These are phyloP conservation scores for Drosophila jambulina DNA, from an alignment of 1,140 invertebrate genomes.

Conservation along the genomic window DNA sequence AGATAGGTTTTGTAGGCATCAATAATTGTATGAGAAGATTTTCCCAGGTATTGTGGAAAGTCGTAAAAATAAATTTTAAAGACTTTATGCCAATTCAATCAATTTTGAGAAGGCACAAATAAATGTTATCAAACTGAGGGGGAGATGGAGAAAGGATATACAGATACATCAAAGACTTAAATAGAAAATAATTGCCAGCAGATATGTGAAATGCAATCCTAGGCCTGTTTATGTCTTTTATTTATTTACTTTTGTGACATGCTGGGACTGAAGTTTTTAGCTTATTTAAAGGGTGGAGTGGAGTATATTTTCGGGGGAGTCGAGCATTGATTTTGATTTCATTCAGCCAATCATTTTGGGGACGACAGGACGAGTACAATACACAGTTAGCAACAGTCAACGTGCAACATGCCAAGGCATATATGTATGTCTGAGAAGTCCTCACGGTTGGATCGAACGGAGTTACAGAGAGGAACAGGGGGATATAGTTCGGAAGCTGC, in stretches of 20 bases:
- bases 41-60: not conserved
- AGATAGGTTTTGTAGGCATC: not conserved
- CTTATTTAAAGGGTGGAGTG: constrained; percentile 19
- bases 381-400: constrained; percentile 65
- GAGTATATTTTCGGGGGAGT: constrained; percentile 11
- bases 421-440: constrained; percentile 22
- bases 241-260: constrained; percentile 23
- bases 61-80: constrained; percentile 1
- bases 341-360: constrained; percentile 52
- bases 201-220: constrained; percentile 2
- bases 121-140: not conserved
- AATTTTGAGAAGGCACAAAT: not conserved
- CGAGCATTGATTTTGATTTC: constrained; percentile 28
- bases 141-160: not conserved
- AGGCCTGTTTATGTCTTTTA: constrained; percentile 3
- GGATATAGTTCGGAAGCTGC: constrained; percentile 42
- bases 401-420: constrained; percentile 76
- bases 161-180: constrained; percentile 14
- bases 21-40: constrained; percentile 14
- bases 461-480: constrained; percentile 27
- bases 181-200: constrained; percentile 14
- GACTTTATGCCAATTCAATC: constrained; percentile 1
- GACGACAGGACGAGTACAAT: constrained; percentile 21
- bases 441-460: constrained; percentile 14
- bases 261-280: constrained; percentile 40